A percentile compares a stretch with the other conserved stretches of the same genome.
phyloP scores from a whole-genome alignment of 35 echinoderm and acorn worm species.

The Stichopus chloronotus region DNA sequence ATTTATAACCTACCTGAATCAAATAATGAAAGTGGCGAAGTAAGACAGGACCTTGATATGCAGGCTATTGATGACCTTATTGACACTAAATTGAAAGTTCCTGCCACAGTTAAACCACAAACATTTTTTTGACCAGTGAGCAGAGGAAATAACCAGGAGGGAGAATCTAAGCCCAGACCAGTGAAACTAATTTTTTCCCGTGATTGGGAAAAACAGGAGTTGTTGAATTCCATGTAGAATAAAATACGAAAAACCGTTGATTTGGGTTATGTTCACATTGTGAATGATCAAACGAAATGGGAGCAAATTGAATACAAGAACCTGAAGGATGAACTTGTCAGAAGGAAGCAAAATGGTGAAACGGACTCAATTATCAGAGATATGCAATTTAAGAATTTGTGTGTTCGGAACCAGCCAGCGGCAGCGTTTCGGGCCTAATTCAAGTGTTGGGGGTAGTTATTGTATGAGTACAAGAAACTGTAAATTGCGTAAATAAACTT shows the following conservation, averaged over 20 bases:
- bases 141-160: neutral
- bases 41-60: conserved; percentile 3
- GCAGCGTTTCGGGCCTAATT: neutral
- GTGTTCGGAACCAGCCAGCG: neutral
- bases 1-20: neutral
- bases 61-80: neutral
- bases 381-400: neutral
- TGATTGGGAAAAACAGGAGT: conserved; percentile 18
- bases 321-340: neutral
- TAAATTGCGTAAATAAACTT: too few relatives aligned
- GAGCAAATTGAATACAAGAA: conserved; percentile 11
- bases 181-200: neutral
- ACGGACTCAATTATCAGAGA: conserved; percentile 7
- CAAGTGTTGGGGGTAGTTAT: too few relatives aligned
- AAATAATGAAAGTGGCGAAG: neutral
- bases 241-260: neutral
- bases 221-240: neutral
- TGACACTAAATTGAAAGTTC: neutral
- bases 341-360: neutral
- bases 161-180: neutral
- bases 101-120: neutral
- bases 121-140: neutral
- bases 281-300: conserved; percentile 16
- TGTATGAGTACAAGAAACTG: too few relatives aligned
- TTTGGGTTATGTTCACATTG: neutral